phyloP scores from a whole-genome alignment of 2,888 invertebrate species.

The Halictus ligatus region DNA sequence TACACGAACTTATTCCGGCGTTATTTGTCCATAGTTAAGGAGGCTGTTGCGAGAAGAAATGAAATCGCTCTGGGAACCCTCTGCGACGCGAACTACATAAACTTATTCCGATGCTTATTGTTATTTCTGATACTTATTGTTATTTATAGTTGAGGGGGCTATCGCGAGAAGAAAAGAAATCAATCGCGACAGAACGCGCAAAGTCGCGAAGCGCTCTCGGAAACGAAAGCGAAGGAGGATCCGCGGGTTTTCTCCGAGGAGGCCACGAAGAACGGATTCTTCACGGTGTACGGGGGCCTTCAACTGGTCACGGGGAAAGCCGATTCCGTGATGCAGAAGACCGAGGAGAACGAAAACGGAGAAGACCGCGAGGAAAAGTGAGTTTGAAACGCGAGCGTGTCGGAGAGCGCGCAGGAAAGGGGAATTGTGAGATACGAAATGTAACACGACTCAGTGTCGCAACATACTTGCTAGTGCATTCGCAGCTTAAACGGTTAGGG shows the following conservation, averaged over 20 bases:
- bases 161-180: not conserved
- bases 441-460: not conserved
- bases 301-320: not conserved
- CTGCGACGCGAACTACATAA: not conserved
- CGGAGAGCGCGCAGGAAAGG: not conserved
- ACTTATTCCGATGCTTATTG: not conserved
- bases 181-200: not conserved
- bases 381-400: not conserved
- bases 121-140: not conserved
- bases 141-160: not conserved
- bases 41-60: not conserved
- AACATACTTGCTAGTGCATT: not conserved
- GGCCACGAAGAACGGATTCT: not conserved
- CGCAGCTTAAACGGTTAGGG: no score
- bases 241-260: not conserved
- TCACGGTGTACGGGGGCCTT: not conserved
- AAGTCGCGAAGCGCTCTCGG: not conserved
- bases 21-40: not conserved
- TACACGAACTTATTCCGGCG: no score
- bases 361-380: not conserved
- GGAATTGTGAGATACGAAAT: not conserved
- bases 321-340: not conserved
- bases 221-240: not conserved
- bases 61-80: not conserved
- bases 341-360: slow-evolving; percentile 2